Evolutionary conservation across 2,113 vertebrate species (phyloP).

Genomic region (Paracanthobrama guichenoti): DNA sequence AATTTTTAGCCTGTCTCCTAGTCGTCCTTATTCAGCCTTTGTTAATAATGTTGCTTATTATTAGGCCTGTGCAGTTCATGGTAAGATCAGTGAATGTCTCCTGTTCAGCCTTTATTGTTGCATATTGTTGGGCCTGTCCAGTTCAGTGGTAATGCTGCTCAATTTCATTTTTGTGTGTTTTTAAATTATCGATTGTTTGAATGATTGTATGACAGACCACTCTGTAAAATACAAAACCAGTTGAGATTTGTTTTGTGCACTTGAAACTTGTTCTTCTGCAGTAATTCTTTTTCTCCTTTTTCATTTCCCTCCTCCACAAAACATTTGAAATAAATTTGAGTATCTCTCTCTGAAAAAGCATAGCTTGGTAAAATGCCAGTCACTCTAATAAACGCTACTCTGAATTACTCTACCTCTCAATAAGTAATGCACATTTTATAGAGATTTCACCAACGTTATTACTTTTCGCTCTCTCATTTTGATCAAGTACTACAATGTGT

Average conservation of each 20-base stretch:
- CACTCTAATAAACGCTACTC: slow-evolving; percentile 17
- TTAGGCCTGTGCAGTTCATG: no score
- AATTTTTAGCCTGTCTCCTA: no score
- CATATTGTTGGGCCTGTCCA: background rate
- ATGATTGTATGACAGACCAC: background rate
- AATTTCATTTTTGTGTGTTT: background rate
- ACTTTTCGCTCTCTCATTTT: background rate
- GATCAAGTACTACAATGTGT: background rate
- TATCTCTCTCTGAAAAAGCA: background rate
- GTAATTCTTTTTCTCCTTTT: background rate
- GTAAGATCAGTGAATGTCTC: background rate
- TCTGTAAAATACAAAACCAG: background rate
- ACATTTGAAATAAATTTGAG: background rate
- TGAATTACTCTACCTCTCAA: background rate
- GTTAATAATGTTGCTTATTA: no score
- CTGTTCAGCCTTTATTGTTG: background rate
- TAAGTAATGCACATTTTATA: slow-evolving; percentile 24
- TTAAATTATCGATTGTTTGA: background rate
- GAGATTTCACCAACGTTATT: slow-evolving; percentile 7
- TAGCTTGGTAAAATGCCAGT: slow-evolving; percentile 13
- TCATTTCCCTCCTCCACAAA: background rate
- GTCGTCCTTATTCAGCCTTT: no score
- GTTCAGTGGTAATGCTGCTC: background rate
- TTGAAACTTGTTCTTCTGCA: background rate
- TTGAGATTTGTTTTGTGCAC: background rate